Base-by-base conservation (phyloP, 2,797 vertebrate genomes). In the Tangara arthus region DNA sequence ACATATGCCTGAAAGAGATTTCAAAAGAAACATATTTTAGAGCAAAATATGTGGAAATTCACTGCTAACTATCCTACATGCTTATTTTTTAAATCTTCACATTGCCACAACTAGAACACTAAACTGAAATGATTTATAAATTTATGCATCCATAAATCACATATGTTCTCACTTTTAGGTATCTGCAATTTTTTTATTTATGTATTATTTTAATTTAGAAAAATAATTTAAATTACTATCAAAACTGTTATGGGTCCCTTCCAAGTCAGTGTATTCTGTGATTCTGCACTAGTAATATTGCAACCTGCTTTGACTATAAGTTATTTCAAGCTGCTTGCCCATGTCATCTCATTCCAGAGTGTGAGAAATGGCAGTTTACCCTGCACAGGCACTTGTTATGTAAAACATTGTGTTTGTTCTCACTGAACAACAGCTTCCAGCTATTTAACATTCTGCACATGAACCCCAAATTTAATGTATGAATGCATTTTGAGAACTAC, bases 1-100 rank as follows among this genome's bases (percentile, higher is more conserved):
- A 99, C 98, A 30, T 98, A 99, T 27, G 98, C 98, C 99, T 99
- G 96, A 70, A 97, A 97, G 85, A 97, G 71, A 98, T 95, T 96
- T 64, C 52, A 96, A 89, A 82, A 86, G 28, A 93, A 84, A 28
- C 24, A 7, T 34, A 66, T 56, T 93, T 95, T 83, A 95, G 73
- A 94, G 49, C 11, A 88, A 87, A 82, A 64, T 61, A 37, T 10
- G 30, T 35, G 21, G 34, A 66, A 95, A 50, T 63, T 21, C 65
- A 42, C 60, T 52, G 28, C 34, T 64, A 87, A 44, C 34, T 80
- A 68, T 56, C 18, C 34, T 23, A 87, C 23, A 22, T 10, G 27
- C 0, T 6, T 22, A 24, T 53, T 64, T 59, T 83, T 49, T 8
- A 47, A 55, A 66, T 56, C 24, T 50, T 56, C 37, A 32, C 11